phyloP scores from a whole-genome alignment of 2,888 invertebrate genomes.

The Microdon myrmicae region DNA sequence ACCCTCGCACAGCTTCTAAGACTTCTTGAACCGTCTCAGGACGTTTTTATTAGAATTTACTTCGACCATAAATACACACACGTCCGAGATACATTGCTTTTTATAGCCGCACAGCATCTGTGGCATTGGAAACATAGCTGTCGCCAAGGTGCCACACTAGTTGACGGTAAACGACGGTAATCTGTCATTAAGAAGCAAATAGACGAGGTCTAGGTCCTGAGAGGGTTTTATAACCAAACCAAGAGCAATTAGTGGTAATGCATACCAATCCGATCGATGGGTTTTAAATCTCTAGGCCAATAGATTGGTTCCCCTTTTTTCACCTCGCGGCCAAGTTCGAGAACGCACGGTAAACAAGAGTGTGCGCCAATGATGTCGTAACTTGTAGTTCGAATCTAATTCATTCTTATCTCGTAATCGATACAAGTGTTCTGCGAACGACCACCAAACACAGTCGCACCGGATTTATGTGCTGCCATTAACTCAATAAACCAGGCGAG shows the following conservation, averaged over 20 bases:
- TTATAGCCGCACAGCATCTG: neutral
- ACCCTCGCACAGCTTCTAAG: neutral
- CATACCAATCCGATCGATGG: slow-evolving; percentile 7
- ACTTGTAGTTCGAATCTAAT: slow-evolving; percentile 14
- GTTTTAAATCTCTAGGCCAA: slow-evolving; percentile 14
- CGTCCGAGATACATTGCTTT: neutral
- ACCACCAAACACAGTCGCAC: no score
- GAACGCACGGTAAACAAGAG: no score
- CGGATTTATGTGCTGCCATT: no score
- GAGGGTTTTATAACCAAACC: neutral
- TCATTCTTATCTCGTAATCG: slow-evolving; percentile 31
- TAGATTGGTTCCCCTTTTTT: slow-evolving; percentile 21
- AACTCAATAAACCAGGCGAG: no score
- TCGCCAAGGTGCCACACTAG: slow-evolving; percentile 11
- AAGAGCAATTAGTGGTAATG: slow-evolving; percentile 24
- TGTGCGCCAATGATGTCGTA: slow-evolving; percentile 2
- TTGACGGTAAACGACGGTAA: slow-evolving; percentile 28
- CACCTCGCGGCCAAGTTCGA: no score
- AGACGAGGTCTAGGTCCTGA: slow-evolving; percentile 2
- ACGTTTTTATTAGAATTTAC: neutral
- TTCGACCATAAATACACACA: neutral
- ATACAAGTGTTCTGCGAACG: slow-evolving; percentile 28
- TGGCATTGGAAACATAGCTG: neutral
- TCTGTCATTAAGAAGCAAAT: slow-evolving; percentile 38
- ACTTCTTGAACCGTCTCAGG: neutral